A percentile compares a stretch with the other conserved stretches of the same genome.
These are phyloP conservation scores for Phycodurus eques DNA, from an alignment of 2,113 vertebrate species.

Conservation along the genomic window DNA sequence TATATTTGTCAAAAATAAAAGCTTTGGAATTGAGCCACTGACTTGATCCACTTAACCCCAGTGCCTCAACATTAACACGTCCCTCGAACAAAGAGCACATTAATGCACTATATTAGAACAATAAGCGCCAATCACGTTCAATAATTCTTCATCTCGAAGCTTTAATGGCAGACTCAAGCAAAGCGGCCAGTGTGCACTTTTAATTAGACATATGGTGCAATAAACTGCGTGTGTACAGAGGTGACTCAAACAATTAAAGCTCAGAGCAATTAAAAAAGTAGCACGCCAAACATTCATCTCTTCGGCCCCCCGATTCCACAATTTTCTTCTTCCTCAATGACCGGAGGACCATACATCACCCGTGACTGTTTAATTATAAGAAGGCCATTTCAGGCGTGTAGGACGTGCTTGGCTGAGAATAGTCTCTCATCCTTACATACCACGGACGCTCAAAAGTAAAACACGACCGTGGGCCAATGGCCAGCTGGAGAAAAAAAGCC, in stretches of 20 bases:
- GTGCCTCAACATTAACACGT: background rate
- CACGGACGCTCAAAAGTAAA: conserved; percentile 31
- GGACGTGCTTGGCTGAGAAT: conserved; percentile 5
- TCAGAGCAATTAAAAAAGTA: conserved; percentile 45
- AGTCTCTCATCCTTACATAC: conserved; percentile 20
- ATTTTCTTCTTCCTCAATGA: conserved; percentile 38
- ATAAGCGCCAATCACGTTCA: conserved; percentile 19
- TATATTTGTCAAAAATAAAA: background rate
- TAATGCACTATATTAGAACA: conserved; percentile 6
- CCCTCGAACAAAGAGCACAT: background rate
- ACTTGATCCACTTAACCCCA: conserved; percentile 1
- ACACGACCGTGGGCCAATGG: conserved; percentile 30
- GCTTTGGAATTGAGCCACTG: background rate
- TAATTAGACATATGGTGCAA: conserved; percentile 39
- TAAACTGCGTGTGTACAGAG: conserved; percentile 42
- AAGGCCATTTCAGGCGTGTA: conserved; percentile 47
- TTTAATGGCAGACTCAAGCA: conserved; percentile 17
- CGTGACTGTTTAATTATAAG: conserved; percentile 67
- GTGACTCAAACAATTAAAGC: conserved; percentile 56
- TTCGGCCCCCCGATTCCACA: conserved; percentile 29
- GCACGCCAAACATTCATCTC: conserved; percentile 49
- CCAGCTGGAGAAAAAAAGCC: conserved; percentile 22
- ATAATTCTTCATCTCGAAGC: conserved; percentile 10
- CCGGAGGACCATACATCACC: conserved; percentile 64
- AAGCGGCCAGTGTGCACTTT: conserved; percentile 13